These are phyloP conservation scores for Dicyrtoma fusca DNA, from an alignment of 2,888 invertebrate genomes.

Conservation along the genomic window DNA sequence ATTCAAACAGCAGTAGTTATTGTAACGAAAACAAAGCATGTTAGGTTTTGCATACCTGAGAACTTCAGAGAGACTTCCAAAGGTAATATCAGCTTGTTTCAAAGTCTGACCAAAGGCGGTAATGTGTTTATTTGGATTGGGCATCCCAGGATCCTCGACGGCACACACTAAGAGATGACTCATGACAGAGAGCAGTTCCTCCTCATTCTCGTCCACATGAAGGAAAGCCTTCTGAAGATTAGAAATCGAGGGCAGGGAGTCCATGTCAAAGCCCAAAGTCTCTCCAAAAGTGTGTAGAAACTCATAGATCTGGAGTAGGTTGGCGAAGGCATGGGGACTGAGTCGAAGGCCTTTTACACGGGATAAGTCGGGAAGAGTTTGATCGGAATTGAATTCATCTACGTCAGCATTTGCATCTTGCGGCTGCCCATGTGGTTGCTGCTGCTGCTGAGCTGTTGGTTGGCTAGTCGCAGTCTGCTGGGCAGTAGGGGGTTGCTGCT, in stretches of 20 bases:
- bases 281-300: conserved; percentile 93
- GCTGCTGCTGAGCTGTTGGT: background rate
- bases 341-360: conserved; percentile 80
- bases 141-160: conserved; percentile 86
- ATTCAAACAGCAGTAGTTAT: no score
- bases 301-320: conserved; percentile 93
- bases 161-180: conserved; percentile 88
- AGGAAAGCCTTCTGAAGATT: conserved; percentile 83
- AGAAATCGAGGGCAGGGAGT: conserved; percentile 81
- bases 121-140: conserved; percentile 84
- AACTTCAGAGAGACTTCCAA: conserved; percentile 88
- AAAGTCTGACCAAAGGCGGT: conserved; percentile 89
- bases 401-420: conserved; percentile 24
- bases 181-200: conserved; percentile 72
- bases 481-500: conserved; percentile 17
- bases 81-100: conserved; percentile 84
- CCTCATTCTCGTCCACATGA: conserved; percentile 77
- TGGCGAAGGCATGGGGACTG: conserved; percentile 86
- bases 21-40: no score
- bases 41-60: no score
- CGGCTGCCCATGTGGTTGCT: background rate
- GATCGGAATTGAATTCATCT: conserved; percentile 40
- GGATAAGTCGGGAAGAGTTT: conserved; percentile 64
- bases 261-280: conserved; percentile 89
- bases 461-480: no score